These are phyloP conservation scores for Disparrhopalites patrizii DNA, from an alignment of 2,888 invertebrate genomes.

Conservation along the genomic window DNA sequence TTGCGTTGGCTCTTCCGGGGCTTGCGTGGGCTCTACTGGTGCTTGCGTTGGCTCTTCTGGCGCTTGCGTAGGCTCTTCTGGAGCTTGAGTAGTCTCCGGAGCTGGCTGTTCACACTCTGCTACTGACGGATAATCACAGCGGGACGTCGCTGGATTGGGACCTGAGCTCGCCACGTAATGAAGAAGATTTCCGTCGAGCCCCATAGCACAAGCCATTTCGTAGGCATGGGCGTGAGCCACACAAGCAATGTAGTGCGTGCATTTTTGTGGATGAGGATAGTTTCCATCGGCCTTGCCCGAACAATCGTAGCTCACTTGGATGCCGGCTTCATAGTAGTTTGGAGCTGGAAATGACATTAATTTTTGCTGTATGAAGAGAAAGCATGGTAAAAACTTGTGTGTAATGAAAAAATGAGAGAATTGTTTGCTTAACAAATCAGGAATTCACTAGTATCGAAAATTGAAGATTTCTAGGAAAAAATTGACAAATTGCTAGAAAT, in stretches of 20 bases:
- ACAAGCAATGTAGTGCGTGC: slow-evolving; percentile 33
- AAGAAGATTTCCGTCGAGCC: not conserved
- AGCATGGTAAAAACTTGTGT: too few relatives aligned
- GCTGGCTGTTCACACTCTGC: slow-evolving; percentile 8
- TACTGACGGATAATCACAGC: slow-evolving; percentile 6
- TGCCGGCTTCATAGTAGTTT: too few relatives aligned
- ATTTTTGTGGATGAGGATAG: slow-evolving; percentile 31
- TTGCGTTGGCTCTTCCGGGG: not conserved
- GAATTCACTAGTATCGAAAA: too few relatives aligned
- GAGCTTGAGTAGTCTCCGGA: too few relatives aligned
- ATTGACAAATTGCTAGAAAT: not conserved
- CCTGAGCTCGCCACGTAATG: slow-evolving; percentile 15
- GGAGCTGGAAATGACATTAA: too few relatives aligned
- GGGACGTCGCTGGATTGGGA: not conserved
- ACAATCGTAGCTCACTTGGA: too few relatives aligned
- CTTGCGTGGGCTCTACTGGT: not conserved
- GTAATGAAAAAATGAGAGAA: too few relatives aligned
- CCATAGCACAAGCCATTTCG: slow-evolving; percentile 28
- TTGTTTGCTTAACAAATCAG: too few relatives aligned
- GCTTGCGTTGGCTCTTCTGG: not conserved
- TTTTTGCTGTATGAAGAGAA: too few relatives aligned
- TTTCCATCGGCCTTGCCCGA: slow-evolving; percentile 29
- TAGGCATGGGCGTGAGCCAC: slow-evolving; percentile 34
- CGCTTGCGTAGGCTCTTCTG: not conserved
- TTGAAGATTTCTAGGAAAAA: too few relatives aligned